Percentiles rank a stretch among this genome's conserved stretches.
Conservation (phyloP, 2,113 vertebrate genomes). For the Corapipo altera region DNA sequence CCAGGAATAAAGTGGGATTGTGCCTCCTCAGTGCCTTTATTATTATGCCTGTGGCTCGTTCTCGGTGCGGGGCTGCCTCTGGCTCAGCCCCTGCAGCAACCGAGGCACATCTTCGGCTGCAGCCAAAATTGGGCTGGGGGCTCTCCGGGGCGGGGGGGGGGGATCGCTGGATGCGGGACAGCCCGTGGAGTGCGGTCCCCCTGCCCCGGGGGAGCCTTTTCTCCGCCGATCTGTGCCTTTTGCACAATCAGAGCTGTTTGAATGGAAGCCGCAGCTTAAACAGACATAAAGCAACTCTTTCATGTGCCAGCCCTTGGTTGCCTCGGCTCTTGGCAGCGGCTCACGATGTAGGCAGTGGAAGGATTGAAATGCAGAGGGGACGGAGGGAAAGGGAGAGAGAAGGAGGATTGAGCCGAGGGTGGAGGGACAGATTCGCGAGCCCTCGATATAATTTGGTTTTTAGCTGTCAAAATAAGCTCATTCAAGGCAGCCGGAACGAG, state of each 20-base stretch:
- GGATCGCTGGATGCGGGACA: neutral
- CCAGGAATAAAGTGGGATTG: neutral
- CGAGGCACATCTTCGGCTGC: neutral
- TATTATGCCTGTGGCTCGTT: neutral
- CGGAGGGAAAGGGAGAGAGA: neutral
- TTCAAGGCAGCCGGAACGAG: constrained; percentile 27
- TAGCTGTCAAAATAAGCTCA: constrained; percentile 48
- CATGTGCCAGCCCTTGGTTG: constrained; percentile 56
- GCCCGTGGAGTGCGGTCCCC: neutral
- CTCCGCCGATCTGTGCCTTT: neutral
- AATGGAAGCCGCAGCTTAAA: constrained; percentile 28
- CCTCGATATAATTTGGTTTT: constrained; percentile 10
- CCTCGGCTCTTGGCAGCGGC: constrained; percentile 58
- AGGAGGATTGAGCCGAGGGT: neutral
- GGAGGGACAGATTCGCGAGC: constrained; percentile 30
- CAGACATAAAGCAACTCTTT: constrained; percentile 69
- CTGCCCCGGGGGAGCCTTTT: neutral
- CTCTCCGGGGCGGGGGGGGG: neutral
- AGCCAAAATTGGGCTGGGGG: neutral
- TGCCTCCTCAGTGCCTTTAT: neutral
- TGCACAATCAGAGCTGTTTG: constrained; percentile 15
- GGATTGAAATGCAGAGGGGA: constrained; percentile 58
- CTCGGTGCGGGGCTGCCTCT: neutral
- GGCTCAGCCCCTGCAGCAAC: neutral
- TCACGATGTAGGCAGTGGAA: constrained; percentile 32